phyloP scores from a whole-genome alignment of 2,888 invertebrate genomes.

The Dicyrtomina minuta region DNA sequence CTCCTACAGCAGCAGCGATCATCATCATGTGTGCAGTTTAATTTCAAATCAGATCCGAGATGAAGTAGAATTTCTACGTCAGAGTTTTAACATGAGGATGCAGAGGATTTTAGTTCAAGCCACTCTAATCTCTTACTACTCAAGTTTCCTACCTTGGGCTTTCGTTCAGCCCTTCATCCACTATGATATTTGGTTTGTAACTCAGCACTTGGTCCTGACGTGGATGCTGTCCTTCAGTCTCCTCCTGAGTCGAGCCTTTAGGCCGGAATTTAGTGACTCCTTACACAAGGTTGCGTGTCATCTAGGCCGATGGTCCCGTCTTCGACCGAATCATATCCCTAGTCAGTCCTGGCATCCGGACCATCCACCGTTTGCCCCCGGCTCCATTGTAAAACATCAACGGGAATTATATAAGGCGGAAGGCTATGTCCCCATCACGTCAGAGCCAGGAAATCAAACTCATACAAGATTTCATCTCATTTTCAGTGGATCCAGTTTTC shows the following conservation, averaged over 20 bases:
- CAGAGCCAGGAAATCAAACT: conserved; percentile 78
- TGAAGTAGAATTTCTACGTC: conserved; percentile 80
- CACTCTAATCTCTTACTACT: conserved; percentile 80
- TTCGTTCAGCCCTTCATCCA: conserved; percentile 72
- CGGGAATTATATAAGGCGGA: conserved; percentile 74
- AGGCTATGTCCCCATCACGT: conserved; percentile 74
- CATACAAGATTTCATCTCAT: conserved; percentile 78
- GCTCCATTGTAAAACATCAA: conserved; percentile 71
- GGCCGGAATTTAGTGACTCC: conserved; percentile 66
- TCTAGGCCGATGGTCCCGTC: conserved; percentile 75
- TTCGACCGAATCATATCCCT: conserved; percentile 63
- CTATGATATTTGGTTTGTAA: conserved; percentile 69
- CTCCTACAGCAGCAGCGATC: conserved; percentile 22
- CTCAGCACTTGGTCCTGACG: conserved; percentile 71
- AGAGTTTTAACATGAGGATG: conserved; percentile 84
- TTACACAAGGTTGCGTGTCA: conserved; percentile 87
- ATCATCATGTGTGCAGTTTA: conserved; percentile 48
- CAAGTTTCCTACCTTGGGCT: conserved; percentile 83
- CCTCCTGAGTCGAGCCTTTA: conserved; percentile 63
- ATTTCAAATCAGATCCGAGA: conserved; percentile 56
- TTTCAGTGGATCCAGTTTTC: conserved; percentile 81
- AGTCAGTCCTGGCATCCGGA: conserved; percentile 49
- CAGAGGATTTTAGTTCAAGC: conserved; percentile 86
- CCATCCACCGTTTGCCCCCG: conserved; percentile 54
- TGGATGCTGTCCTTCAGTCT: conserved; percentile 83